Evolutionary conservation across 2,113 vertebrate genomes (phyloP), one percentile per base, ranked within the genome.

Genomic region (Pao palembangensis): DNA sequence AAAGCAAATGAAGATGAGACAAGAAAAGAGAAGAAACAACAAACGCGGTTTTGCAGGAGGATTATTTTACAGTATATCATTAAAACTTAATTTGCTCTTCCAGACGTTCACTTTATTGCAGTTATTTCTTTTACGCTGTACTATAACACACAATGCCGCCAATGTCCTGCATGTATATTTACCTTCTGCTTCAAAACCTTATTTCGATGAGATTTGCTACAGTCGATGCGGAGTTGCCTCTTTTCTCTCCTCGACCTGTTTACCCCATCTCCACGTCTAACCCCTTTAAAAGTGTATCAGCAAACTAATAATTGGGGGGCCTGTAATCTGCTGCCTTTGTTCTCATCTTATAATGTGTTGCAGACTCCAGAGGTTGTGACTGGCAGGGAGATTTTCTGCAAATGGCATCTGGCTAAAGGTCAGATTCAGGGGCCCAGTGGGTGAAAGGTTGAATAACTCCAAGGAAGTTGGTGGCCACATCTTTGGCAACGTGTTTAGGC

Each of bases 361-460:
- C 88, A 92, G 91, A 91, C 90, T 92, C 89, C 91, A 87, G 89
- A 87, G 87, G 72, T 90, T 87, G 78, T 82, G 80, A 87, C 78
- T 81, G 77, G 86, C 85, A 79, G 80, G 79, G 85, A 86, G 67
- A 88, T 79, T 85, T 88, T 89, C 80, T 83, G 87, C 83, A 93
- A 94, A 93, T 85, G 91, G 78, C 85, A 87, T 77, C 64, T 85
- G 90, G 88, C 88, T 90, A 93, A 91, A 88, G 90, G 85, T 94
- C 89, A 92, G 73, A 64, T 61, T 87, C 51, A 79, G 79, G 81
- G 91, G 76, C 78, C 77, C 76, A 84, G 77, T 84, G 88, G 91
- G 93, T 92, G 91, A 94, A 92, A 94, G 91, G 90, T 86, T 93
- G 92, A 93, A 89, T 91, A 92, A 94, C 89, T 92, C 88, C 79